phyloP scores from a whole-genome alignment of 2,888 invertebrate genomes.

The Drosophila birchii region DNA sequence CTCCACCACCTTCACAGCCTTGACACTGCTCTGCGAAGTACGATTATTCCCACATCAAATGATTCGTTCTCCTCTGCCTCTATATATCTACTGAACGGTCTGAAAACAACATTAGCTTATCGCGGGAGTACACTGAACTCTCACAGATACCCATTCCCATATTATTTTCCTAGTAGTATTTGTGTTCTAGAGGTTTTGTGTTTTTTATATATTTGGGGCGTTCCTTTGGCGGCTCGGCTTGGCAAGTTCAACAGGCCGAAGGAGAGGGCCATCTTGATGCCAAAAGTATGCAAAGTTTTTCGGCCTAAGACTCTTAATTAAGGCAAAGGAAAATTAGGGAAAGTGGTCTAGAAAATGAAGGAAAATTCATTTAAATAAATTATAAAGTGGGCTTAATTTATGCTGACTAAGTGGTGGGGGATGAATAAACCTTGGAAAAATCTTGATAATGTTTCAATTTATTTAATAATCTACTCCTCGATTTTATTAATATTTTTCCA shows the following conservation, averaged over 20 bases:
- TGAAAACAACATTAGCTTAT: conserved; percentile 58
- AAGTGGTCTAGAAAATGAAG: not conserved
- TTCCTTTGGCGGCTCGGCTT: conserved; percentile 28
- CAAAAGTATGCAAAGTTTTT: conserved; percentile 61
- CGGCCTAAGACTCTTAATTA: conserved; percentile 8
- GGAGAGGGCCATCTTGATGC: conserved; percentile 30
- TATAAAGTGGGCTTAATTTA: not conserved
- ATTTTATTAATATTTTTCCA: not conserved
- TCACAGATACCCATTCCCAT: conserved; percentile 32
- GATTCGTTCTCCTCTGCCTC: conserved; percentile 32
- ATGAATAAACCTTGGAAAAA: not conserved
- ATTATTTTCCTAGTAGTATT: not conserved
- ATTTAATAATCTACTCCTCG: too few relatives aligned
- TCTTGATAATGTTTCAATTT: not conserved
- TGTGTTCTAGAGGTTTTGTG: conserved; percentile 23
- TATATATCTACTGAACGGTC: conserved; percentile 38
- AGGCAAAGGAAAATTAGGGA: not conserved
- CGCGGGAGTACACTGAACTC: conserved; percentile 70
- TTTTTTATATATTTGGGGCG: conserved; percentile 66
- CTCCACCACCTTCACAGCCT: conserved; percentile 27
- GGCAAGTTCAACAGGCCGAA: conserved; percentile 64
- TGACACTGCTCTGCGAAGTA: conserved; percentile 30
- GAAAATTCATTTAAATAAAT: not conserved
- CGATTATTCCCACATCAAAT: conserved; percentile 21
- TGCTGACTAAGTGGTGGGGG: not conserved